phyloP scores from a whole-genome alignment of 2,888 invertebrate genomes.

The Cephus spinipes region DNA sequence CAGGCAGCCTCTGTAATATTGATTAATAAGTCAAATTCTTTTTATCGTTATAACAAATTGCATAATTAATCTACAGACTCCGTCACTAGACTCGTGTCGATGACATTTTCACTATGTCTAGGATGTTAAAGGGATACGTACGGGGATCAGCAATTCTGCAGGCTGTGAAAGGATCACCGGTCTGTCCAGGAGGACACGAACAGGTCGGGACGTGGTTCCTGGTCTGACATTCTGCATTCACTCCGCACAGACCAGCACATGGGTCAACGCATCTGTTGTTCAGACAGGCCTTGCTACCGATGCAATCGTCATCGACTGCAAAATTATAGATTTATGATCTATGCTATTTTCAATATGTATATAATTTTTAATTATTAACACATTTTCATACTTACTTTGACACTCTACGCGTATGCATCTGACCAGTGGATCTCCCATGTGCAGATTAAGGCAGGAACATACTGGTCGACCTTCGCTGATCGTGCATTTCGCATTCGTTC shows the following conservation, averaged over 20 bases:
- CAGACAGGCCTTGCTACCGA: constrained; percentile 77
- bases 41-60: too few species aligned
- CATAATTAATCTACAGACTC: too few species aligned
- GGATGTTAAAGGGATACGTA: constrained; percentile 61
- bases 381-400: constrained; percentile 69
- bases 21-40: not conserved
- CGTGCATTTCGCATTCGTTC: constrained; percentile 64
- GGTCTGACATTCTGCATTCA: constrained; percentile 82
- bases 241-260: constrained; percentile 81
- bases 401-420: constrained; percentile 82
- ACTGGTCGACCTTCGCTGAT: constrained; percentile 78
- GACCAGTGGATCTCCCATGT: constrained; percentile 83
- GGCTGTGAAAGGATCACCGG: constrained; percentile 80
- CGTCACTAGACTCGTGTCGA: too few species aligned
- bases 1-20: constrained; percentile 80
- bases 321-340: constrained; percentile 20
- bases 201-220: constrained; percentile 84
- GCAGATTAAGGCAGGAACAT: constrained; percentile 83
- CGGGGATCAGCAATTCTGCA: constrained; percentile 83
- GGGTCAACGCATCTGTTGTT: constrained; percentile 85
- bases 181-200: constrained; percentile 81
- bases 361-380: constrained; percentile 24
- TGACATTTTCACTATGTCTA: too few species aligned
- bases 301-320: constrained; percentile 81
- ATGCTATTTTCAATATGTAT: constrained; percentile 13